Base-by-base conservation (phyloP, 2,888 invertebrate genomes). In the Chloroclysta siterata region DNA sequence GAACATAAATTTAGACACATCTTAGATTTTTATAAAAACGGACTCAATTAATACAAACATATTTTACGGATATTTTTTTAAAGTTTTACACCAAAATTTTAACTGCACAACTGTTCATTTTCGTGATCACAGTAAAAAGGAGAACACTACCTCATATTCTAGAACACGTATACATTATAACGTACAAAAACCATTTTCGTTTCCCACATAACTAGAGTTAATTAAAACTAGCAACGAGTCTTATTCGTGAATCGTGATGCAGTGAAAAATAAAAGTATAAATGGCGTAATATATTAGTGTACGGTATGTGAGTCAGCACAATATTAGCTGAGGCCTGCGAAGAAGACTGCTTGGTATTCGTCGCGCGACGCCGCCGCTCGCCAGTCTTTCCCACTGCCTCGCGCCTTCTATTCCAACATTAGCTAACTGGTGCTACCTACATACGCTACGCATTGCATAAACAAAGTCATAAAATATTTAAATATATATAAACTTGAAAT, bases 281-380 rank as follows among this genome's bases (percentile, higher is more conserved):
- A 61, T 65, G 54, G 57, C 47, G 60, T 58, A 59, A 57, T 70
- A 47, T 70, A 67, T 69, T 67, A 69, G 69, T 62, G 60, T 13
- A 56, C 22, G 61, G 62, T 83, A 77, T 86, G 83, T 87, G 88
- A 88, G 82, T 86, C 87, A 84, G 88, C 89, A 83, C 83, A 85
- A 88, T 89, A 88, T 89, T 87, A 85, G 84, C 79, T 70, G 74
- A 80, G 78, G 81, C 80, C 66, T 67, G 72, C 68, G 70, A 69
- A 62, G 63, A 55, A 61, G 29, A 59, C 87, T 87, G 85, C 77
- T 91, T 90, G 85, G 82, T 89, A 90, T 90, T 84, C 90, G 69
- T 73, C 56, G 52, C 81, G 78, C 82, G 79, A 63, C 66, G 54
- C 29, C 71, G 69, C 71, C 71, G 68, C 72, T 79, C 79, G 80